Percentiles rank a stretch among this genome's conserved stretches.
Conservation (phyloP, 2,888 invertebrate genomes). For the Stenodema calcarata region DNA sequence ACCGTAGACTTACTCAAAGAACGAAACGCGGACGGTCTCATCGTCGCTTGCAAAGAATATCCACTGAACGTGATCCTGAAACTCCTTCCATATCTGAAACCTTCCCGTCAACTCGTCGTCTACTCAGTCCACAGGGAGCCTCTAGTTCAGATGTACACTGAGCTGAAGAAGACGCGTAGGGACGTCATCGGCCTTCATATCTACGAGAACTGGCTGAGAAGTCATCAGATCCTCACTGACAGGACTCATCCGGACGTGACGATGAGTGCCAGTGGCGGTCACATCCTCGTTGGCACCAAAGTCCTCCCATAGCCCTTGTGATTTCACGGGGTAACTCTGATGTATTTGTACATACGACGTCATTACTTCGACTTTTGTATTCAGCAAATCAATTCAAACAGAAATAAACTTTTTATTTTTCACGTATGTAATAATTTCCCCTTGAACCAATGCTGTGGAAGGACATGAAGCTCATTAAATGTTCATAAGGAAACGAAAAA, state of each 20-base stretch:
- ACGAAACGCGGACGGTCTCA: constrained; percentile 74
- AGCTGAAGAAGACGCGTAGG: constrained; percentile 72
- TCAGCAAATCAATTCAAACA: too few species aligned
- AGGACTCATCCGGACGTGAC: constrained; percentile 94
- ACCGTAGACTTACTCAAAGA: constrained; percentile 69
- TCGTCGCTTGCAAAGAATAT: constrained; percentile 84
- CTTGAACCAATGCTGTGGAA: too few species aligned
- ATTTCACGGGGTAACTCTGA: too few species aligned
- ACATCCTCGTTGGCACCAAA: constrained; percentile 52
- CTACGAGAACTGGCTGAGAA: constrained; percentile 84
- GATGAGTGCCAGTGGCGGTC: constrained; percentile 86
- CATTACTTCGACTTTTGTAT: background rate
- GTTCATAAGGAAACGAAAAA: too few species aligned
- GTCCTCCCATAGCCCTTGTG: background rate
- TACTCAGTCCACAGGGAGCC: constrained; percentile 83
- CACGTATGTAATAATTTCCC: too few species aligned
- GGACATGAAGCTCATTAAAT: too few species aligned
- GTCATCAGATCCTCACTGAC: constrained; percentile 87
- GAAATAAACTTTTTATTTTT: background rate
- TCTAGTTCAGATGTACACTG: constrained; percentile 80
- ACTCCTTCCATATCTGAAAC: constrained; percentile 77
- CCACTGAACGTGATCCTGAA: constrained; percentile 79
- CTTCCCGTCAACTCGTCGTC: constrained; percentile 84
- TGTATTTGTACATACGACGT: background rate
- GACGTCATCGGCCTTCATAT: constrained; percentile 79